These are phyloP conservation scores for Lasioglossum morio DNA, from an alignment of 2,888 invertebrate species.

Conservation along the genomic window DNA sequence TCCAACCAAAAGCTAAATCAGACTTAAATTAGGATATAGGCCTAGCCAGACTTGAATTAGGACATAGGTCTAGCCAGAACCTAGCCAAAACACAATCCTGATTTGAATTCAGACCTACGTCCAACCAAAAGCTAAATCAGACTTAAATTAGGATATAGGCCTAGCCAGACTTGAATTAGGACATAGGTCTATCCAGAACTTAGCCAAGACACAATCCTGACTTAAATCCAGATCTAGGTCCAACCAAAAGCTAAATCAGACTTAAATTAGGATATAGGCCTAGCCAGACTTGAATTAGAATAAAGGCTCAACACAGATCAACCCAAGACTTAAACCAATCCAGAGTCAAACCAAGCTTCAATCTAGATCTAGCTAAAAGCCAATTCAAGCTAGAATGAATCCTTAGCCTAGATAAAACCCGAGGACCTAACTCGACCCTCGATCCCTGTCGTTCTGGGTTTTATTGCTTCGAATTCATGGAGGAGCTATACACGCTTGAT, in stretches of 20 bases:
- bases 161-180: neutral
- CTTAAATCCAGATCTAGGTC: neutral
- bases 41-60: no score
- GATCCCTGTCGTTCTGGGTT: neutral
- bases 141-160: neutral
- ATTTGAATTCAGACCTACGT: no score
- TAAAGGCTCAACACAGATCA: no score
- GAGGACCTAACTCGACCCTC: neutral
- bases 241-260: neutral
- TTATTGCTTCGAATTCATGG: constrained; percentile 1
- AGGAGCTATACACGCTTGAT: constrained; percentile 1
- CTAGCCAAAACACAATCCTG: no score
- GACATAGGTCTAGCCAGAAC: no score
- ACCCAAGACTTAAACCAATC: neutral
- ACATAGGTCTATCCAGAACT: neutral
- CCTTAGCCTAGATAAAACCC: neutral
- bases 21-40: no score
- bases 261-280: no score
- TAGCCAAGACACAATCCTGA: no score
- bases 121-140: no score
- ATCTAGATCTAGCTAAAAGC: neutral
- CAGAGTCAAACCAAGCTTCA: neutral
- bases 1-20: no score
- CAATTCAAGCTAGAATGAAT: neutral
- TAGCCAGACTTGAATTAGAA: no score